Conservation (phyloP, 2,113 vertebrate species). For the Tinamus guttatus region DNA sequence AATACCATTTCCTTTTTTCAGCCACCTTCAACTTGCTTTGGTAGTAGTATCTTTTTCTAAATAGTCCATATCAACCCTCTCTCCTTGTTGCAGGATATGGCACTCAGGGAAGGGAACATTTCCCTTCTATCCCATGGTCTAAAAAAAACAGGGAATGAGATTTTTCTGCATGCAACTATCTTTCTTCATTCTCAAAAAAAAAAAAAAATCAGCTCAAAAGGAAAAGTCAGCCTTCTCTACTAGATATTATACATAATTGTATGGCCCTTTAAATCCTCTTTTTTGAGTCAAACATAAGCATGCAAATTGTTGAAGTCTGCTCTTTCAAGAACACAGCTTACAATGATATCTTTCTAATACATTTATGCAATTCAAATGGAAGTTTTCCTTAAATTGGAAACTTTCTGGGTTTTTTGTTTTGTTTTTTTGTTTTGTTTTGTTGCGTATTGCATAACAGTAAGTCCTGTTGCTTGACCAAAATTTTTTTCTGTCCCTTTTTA, state of each 20-base stretch:
- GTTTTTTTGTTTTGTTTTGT: too few relatives aligned
- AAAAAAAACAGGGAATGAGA: background rate
- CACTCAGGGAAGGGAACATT: background rate
- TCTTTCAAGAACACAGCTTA: background rate
- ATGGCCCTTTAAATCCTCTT: background rate
- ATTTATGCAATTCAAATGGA: background rate
- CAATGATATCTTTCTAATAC: background rate
- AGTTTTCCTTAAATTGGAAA: background rate
- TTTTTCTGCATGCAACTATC: background rate
- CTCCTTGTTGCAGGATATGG: background rate
- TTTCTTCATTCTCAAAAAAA: background rate
- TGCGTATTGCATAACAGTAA: background rate
- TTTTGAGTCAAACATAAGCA: background rate
- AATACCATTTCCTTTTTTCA: background rate
- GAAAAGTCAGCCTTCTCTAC: background rate
- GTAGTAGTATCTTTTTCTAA: background rate
- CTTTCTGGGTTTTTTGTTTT: background rate
- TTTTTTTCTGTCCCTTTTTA: background rate
- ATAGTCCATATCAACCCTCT: background rate
- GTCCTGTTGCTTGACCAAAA: background rate
- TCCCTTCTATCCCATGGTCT: background rate
- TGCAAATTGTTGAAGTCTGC: rapidly evolving
- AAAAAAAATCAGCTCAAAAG: background rate
- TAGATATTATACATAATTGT: rapidly evolving
- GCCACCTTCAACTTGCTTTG: background rate